phyloP scores from a whole-genome alignment of 2,797 vertebrate species.

The Amphiprion clarkii region DNA sequence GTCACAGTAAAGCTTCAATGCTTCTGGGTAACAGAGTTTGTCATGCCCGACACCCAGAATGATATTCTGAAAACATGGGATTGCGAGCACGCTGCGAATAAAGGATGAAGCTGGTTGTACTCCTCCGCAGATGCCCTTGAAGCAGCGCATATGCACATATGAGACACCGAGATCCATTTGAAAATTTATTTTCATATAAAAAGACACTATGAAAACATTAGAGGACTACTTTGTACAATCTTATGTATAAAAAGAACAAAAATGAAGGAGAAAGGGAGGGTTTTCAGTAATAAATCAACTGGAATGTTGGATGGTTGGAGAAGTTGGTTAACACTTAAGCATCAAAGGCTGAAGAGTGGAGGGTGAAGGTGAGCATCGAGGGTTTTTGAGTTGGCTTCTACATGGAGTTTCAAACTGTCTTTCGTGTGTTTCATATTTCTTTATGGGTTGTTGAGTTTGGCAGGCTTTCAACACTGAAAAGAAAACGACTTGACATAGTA shows the following conservation, averaged over 20 bases:
- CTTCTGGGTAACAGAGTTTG: conserved; percentile 73
- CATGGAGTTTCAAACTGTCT: conserved; percentile 27
- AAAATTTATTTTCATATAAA: conserved; percentile 90
- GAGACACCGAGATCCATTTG: conserved; percentile 77
- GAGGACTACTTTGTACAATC: conserved; percentile 88
- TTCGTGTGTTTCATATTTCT: conserved; percentile 23
- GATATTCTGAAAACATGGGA: conserved; percentile 61
- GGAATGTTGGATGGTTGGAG: conserved; percentile 62
- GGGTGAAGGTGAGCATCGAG: conserved; percentile 41
- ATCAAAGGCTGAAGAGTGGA: conserved; percentile 54
- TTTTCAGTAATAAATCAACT: conserved; percentile 65
- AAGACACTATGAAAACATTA: conserved; percentile 90
- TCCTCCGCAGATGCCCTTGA: conserved; percentile 56
- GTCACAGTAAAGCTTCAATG: conserved; percentile 73
- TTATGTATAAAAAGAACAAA: conserved; percentile 86
- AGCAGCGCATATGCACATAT: conserved; percentile 40
- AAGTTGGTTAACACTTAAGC: conserved; percentile 67
- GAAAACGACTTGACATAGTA: conserved; percentile 26
- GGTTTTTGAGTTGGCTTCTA: conserved; percentile 21
- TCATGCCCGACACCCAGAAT: conserved; percentile 65
- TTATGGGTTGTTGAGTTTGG: conserved; percentile 17
- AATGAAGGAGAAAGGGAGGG: conserved; percentile 67
- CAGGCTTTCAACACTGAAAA: conserved; percentile 42
- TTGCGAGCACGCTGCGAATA: conserved; percentile 57
- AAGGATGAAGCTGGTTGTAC: conserved; percentile 22